phyloP scores from a whole-genome alignment of 1,140 invertebrate species.

The Zaprionus vittiger region DNA sequence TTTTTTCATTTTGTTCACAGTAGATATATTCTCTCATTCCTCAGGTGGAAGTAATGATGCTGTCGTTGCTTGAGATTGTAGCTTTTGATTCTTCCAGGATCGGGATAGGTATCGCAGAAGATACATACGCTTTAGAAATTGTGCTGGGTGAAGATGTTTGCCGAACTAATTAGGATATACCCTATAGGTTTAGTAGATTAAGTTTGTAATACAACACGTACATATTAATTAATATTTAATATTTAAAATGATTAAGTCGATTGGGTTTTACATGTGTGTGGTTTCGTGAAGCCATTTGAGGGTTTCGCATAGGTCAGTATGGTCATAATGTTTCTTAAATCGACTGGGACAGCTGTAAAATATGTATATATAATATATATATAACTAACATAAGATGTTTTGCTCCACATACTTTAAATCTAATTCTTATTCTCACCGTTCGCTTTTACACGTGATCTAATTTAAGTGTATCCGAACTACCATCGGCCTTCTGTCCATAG shows the following conservation, averaged over 20 bases:
- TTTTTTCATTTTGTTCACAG: background rate
- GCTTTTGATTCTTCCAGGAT: background rate
- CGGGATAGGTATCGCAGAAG: background rate
- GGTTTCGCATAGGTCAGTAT: constrained; percentile 33
- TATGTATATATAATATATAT: constrained; percentile 19
- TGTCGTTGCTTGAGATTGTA: background rate
- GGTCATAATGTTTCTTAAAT: constrained; percentile 29
- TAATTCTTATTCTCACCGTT: constrained; percentile 23
- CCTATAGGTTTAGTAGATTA: constrained; percentile 15
- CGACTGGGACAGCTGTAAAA: constrained; percentile 40
- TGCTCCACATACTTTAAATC: constrained; percentile 14
- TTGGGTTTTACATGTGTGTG: constrained; percentile 22
- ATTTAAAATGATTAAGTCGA: constrained; percentile 41
- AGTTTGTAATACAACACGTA: constrained; percentile 34
- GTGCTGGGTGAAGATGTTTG: constrained; percentile 1
- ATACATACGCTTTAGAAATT: background rate
- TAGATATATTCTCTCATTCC: background rate
- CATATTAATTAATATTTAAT: constrained; percentile 42
- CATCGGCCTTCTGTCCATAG: constrained; percentile 68
- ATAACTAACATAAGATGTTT: constrained; percentile 21
- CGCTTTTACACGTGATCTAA: constrained; percentile 64
- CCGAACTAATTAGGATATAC: background rate
- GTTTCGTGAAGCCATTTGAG: constrained; percentile 35
- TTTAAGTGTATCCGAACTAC: constrained; percentile 53
- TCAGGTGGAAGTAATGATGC: background rate